These are phyloP conservation scores for Hirtodrosophila confusa DNA, from an alignment of 2,888 invertebrate genomes.

Conservation along the genomic window DNA sequence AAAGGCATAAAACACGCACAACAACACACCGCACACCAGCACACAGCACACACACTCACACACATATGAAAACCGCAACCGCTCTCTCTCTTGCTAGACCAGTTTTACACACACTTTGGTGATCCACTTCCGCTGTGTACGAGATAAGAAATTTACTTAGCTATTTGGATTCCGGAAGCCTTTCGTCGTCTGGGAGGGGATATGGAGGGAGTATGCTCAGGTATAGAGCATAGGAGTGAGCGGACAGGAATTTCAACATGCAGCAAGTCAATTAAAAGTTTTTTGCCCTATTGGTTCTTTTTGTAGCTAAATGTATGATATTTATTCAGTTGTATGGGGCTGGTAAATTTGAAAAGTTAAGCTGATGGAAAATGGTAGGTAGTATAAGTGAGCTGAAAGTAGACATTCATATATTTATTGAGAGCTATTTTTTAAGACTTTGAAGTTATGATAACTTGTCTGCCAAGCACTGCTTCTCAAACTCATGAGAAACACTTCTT, in stretches of 20 bases:
- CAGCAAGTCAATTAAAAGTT: slow-evolving; percentile 73
- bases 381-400: too few species aligned
- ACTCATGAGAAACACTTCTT: too few species aligned
- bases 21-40: slow-evolving; percentile 42
- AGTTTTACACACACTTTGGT: slow-evolving; percentile 47
- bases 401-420: too few species aligned
- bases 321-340: slow-evolving; percentile 7
- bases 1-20: slow-evolving; percentile 73
- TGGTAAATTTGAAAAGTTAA: slow-evolving; percentile 9
- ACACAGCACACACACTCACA: slow-evolving; percentile 25
- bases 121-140: slow-evolving; percentile 58
- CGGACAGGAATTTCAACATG: slow-evolving; percentile 31
- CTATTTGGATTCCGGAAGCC: slow-evolving; percentile 46
- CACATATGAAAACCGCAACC: slow-evolving; percentile 35
- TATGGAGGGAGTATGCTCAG: slow-evolving; percentile 18
- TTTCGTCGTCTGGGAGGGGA: slow-evolving; percentile 14
- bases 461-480: too few species aligned
- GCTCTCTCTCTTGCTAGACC: slow-evolving; percentile 2
- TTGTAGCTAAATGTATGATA: slow-evolving; percentile 15
- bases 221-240: slow-evolving; percentile 14
- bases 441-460: too few species aligned
- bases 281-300: slow-evolving; percentile 13
- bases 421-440: too few species aligned
- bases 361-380: not conserved
- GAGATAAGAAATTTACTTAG: slow-evolving; percentile 56